Evolutionary conservation across 2,797 vertebrate species (phyloP).

Genomic region (Lepilemur septentrionalis): DNA sequence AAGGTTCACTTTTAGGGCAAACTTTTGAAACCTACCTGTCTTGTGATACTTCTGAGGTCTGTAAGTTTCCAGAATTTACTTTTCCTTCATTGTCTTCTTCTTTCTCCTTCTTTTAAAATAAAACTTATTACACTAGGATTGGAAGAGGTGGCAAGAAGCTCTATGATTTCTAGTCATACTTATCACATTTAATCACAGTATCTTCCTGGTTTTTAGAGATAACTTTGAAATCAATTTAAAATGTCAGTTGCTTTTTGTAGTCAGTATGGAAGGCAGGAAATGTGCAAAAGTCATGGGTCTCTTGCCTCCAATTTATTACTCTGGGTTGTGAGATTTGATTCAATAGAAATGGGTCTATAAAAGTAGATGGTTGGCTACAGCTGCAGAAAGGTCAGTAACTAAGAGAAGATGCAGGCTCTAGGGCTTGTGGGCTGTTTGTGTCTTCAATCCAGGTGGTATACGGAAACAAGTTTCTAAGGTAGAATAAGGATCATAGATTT

Average conservation of each 20-base stretch:
- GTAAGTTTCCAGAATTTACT: neutral
- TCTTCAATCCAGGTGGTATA: neutral
- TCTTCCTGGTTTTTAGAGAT: slow-evolving; percentile 46
- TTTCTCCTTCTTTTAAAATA: neutral
- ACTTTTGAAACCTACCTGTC: slow-evolving; percentile 53
- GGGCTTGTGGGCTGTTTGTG: fast-evolving
- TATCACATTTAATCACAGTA: slow-evolving; percentile 17
- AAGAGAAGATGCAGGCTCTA: neutral
- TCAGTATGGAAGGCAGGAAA: neutral
- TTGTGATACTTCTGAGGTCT: neutral
- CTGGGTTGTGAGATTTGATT: neutral
- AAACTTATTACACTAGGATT: neutral
- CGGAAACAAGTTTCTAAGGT: neutral
- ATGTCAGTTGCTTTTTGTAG: slow-evolving; percentile 1
- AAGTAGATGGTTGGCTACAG: neutral
- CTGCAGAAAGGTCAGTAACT: neutral
- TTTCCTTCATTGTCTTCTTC: neutral
- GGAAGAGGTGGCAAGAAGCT: neutral
- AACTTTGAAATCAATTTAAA: slow-evolving; percentile 30
- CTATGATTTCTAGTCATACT: slow-evolving; percentile 39
- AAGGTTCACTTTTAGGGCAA: slow-evolving; percentile 57
- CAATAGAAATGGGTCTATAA: neutral
- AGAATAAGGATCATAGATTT: neutral
- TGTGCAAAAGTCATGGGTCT: neutral
- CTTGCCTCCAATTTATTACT: neutral